Evolutionary conservation across 2,113 vertebrate species (phyloP).

Genomic region (Dromiciops gliroides): DNA sequence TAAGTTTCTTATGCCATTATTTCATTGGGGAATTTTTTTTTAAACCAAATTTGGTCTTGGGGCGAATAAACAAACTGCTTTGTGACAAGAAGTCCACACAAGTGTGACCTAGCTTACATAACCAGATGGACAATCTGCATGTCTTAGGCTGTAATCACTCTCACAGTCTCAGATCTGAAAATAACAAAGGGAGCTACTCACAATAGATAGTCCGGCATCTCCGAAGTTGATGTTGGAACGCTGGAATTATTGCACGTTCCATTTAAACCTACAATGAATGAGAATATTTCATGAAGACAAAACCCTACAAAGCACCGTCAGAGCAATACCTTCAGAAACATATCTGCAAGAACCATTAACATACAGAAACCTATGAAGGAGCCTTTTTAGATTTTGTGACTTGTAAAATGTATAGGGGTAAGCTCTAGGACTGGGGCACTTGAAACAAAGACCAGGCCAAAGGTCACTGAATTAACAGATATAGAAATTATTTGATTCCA

Average conservation of each 20-base stretch:
- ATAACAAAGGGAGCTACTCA: constrained; percentile 83
- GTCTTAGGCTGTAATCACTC: neutral
- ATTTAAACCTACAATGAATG: constrained; percentile 83
- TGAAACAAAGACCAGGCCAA: constrained; percentile 36
- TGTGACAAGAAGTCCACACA: neutral
- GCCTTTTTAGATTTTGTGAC: constrained; percentile 1
- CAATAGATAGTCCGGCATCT: constrained; percentile 94
- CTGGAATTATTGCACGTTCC: constrained; percentile 91
- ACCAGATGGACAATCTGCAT: neutral
- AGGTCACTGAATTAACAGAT: constrained; percentile 15
- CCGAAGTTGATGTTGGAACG: constrained; percentile 90
- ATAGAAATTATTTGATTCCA: neutral
- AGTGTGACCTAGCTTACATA: neutral
- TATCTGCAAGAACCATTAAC: neutral
- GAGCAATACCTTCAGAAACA: neutral
- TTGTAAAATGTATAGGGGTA: neutral
- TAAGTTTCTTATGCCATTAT: neutral
- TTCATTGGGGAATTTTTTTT: neutral
- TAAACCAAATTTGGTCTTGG: neutral
- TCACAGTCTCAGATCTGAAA: neutral
- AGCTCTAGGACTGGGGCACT: neutral
- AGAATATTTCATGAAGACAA: constrained; percentile 56
- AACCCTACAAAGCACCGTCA: neutral
- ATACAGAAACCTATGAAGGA: accelerated
- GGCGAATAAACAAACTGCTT: neutral